These are phyloP conservation scores for Tipula lateralis DNA, from an alignment of 2,888 invertebrate species.

Conservation along the genomic window DNA sequence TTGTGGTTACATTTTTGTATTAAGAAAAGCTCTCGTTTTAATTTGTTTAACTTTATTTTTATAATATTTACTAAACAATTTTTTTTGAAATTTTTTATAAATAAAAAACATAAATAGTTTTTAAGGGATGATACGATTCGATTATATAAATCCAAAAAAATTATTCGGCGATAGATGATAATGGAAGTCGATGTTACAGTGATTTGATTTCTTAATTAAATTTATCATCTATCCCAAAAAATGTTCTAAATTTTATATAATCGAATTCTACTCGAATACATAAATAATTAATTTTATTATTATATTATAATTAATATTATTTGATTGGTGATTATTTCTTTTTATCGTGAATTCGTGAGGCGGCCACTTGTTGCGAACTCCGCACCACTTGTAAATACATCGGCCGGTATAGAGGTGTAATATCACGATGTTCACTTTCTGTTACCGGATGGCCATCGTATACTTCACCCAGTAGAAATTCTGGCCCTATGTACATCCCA, in stretches of 20 bases:
- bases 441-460: slow-evolving; percentile 28
- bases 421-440: slow-evolving; percentile 20
- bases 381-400: slow-evolving; percentile 3
- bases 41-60: neutral
- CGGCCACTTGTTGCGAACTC: slow-evolving; percentile 28
- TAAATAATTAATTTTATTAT: neutral
- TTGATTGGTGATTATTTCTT: neutral
- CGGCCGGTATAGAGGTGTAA: slow-evolving; percentile 26
- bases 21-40: slow-evolving; percentile 2
- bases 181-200: slow-evolving; percentile 12
- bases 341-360: neutral
- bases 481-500: slow-evolving; percentile 27
- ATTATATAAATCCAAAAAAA: neutral
- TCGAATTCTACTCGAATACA: neutral
- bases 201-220: neutral
- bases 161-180: neutral
- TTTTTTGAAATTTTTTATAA: neutral
- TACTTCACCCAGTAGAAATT: slow-evolving; percentile 29
- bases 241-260: neutral
- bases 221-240: neutral
- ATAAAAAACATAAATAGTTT: neutral
- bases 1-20: neutral
- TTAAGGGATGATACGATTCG: neutral
- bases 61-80: neutral
- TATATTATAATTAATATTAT: no score